These are phyloP conservation scores for Haliclona indistincta DNA, from an alignment of 37 sponge, comb jelly and placozoan genomes.

Conservation along the genomic window DNA sequence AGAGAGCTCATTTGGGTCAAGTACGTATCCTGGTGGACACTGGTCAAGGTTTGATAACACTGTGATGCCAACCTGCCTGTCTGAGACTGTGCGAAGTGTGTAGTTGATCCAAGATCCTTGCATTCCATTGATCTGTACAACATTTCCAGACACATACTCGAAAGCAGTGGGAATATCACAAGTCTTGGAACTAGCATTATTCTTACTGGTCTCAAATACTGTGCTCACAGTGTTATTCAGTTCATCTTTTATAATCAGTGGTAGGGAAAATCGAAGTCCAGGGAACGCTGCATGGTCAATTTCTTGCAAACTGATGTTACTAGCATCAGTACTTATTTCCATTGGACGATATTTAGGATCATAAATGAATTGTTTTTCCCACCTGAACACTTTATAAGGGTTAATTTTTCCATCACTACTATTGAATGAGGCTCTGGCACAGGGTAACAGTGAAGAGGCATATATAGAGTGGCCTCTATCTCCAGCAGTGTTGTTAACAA, in stretches of 20 bases:
- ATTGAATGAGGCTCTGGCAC: neutral
- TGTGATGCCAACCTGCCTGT: neutral
- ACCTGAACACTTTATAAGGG: neutral
- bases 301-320: no score
- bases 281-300: neutral
- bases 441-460: constrained; percentile 24
- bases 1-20: neutral
- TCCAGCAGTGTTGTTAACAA: constrained; percentile 24
- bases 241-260: constrained; percentile 9
- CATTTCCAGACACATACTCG: neutral
- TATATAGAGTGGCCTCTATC: constrained; percentile 23
- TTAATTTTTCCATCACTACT: neutral
- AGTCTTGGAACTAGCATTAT: neutral
- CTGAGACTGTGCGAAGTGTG: neutral
- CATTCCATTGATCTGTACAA: constrained; percentile 9
- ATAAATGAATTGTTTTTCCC: neutral
- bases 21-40: constrained; percentile 42
- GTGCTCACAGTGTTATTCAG: constrained; percentile 11
- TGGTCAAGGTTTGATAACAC: neutral
- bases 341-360: neutral
- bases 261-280: neutral
- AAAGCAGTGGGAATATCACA: neutral
- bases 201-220: neutral
- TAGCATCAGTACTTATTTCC: neutral
- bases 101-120: neutral